These are phyloP conservation scores for Hoplias malabaricus DNA, from an alignment of 2,113 vertebrate genomes.

Conservation along the genomic window DNA sequence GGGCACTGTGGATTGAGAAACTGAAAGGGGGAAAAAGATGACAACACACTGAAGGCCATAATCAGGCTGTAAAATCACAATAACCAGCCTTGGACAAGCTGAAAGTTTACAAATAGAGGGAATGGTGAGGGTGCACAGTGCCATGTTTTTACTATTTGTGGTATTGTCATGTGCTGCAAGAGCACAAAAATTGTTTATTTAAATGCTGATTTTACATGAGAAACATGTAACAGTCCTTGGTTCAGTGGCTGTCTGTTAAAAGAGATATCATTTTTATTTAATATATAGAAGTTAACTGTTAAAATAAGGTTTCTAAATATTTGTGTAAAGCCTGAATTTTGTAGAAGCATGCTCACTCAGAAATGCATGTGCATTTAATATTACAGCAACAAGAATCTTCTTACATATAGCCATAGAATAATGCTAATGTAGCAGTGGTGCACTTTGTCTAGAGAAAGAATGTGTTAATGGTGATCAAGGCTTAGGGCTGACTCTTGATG, in stretches of 20 bases:
- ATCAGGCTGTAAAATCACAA: not conserved
- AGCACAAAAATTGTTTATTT: too few species aligned
- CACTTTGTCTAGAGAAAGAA: too few species aligned
- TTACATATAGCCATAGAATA: not conserved
- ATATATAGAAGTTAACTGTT: too few species aligned
- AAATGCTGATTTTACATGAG: not conserved
- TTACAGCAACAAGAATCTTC: not conserved
- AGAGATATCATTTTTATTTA: too few species aligned
- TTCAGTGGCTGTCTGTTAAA: not conserved
- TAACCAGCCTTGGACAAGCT: not conserved
- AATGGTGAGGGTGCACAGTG: not conserved
- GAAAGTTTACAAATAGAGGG: not conserved
- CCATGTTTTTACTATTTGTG: not conserved
- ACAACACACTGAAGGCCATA: not conserved
- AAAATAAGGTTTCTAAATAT: too few species aligned
- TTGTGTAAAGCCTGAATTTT: not conserved
- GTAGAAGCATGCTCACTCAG: not conserved
- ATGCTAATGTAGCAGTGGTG: too few species aligned
- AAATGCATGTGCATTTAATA: not conserved
- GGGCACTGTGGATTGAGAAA: not conserved
- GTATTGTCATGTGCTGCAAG: not conserved
- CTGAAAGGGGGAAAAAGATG: not conserved
- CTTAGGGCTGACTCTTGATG: too few species aligned
- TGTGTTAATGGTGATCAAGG: too few species aligned
- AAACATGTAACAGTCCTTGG: not conserved